Evolutionary conservation across 2,888 invertebrate genomes (phyloP).

Genomic region (Sinohyriopsis cumingii): DNA sequence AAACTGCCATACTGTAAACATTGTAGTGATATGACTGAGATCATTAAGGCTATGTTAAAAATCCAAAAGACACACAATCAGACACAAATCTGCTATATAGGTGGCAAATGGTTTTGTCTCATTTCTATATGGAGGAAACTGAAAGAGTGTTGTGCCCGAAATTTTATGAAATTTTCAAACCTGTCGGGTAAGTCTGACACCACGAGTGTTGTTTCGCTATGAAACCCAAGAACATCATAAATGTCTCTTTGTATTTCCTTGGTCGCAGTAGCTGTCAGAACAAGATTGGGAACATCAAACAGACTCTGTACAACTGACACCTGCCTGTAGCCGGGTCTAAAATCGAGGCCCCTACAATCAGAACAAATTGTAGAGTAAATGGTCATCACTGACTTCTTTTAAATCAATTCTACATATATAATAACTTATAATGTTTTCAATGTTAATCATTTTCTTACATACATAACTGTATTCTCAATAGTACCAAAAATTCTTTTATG

Average conservation of each 20-base stretch:
- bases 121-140: no score
- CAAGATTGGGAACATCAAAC: conserved; percentile 15
- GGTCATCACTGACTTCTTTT: background rate
- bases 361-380: background rate
- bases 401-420: no score
- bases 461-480: no score
- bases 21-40: no score
- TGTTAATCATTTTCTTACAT: no score
- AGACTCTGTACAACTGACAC: conserved; percentile 16
- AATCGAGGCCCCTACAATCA: conserved; percentile 19
- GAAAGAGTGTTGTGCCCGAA: background rate
- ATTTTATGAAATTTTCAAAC: conserved; percentile 3
- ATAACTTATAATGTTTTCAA: no score
- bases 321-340: conserved; percentile 17
- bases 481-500: no score
- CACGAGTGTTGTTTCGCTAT: conserved; percentile 4
- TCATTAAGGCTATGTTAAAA: no score
- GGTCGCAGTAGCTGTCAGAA: conserved; percentile 23
- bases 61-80: no score
- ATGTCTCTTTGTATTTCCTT: conserved; percentile 18
- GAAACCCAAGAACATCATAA: conserved; percentile 11
- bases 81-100: no score
- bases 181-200: conserved; percentile 16
- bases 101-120: no score
- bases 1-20: no score